phyloP scores from a whole-genome alignment of 2,888 invertebrate genomes.

The Sphaeridia pumilis region DNA sequence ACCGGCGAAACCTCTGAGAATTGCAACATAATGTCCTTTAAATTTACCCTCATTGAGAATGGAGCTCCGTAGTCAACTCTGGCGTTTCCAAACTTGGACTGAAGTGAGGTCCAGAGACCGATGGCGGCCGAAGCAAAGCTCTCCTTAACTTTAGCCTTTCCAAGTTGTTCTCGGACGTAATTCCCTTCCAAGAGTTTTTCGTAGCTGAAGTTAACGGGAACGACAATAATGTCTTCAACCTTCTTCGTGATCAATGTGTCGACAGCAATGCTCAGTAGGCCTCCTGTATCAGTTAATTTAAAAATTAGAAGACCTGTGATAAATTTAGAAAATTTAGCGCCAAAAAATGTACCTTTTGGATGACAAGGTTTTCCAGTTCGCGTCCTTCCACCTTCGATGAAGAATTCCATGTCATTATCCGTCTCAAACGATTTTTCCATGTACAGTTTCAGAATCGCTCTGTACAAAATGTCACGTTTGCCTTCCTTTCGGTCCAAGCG shows the following conservation, averaged over 20 bases:
- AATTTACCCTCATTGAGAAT: constrained; percentile 68
- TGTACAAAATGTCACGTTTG: constrained; percentile 71
- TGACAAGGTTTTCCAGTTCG: constrained; percentile 79
- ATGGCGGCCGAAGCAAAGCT: constrained; percentile 70
- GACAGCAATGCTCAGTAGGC: constrained; percentile 83
- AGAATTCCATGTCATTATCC: constrained; percentile 88
- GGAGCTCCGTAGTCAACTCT: constrained; percentile 88
- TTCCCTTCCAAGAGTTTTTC: constrained; percentile 89
- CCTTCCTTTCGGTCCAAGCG: constrained; percentile 67
- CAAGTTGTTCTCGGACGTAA: constrained; percentile 81
- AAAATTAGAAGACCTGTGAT: neutral
- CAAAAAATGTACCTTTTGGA: constrained; percentile 66
- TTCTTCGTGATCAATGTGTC: constrained; percentile 81
- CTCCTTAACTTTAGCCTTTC: constrained; percentile 78
- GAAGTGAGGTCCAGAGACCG: constrained; percentile 73
- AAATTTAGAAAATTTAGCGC: no score
- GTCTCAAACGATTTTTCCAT: constrained; percentile 70
- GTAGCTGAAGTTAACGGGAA: constrained; percentile 88
- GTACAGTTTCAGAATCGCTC: constrained; percentile 69
- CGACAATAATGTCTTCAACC: constrained; percentile 79
- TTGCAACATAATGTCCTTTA: no score
- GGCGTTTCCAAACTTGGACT: constrained; percentile 77
- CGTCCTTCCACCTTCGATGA: constrained; percentile 87
- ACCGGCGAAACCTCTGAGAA: no score
- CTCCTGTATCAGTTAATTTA: constrained; percentile 42